Conservation (phyloP, 92 coral and sea anemone species). For the Phenganax stokvisi region DNA sequence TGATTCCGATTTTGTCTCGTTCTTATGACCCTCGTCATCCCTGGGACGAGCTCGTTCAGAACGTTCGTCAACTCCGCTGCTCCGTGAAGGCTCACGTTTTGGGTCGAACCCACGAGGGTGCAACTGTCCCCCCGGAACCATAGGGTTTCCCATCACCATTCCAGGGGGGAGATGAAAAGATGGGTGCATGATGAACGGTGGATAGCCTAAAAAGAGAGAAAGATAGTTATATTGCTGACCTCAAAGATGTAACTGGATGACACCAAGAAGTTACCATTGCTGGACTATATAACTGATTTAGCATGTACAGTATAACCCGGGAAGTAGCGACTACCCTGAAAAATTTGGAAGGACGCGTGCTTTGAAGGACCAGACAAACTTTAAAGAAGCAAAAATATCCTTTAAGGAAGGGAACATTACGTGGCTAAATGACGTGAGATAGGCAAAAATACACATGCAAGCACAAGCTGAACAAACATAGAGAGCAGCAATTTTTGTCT, state of each 20-base stretch:
- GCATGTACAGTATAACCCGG: too few species aligned
- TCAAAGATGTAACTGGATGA: not conserved
- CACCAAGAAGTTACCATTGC: too few species aligned
- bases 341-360: too few species aligned
- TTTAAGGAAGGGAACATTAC: too few species aligned
- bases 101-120: conserved; percentile 33
- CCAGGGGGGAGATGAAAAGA: conserved; percentile 28
- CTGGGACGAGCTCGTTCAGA: conserved; percentile 22
- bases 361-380: too few species aligned
- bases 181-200: conserved; percentile 22
- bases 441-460: too few species aligned
- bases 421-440: too few species aligned
- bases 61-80: not conserved
- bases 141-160: conserved; percentile 28
- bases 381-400: not conserved
- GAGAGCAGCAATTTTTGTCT: too few species aligned
- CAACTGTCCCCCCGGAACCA: conserved; percentile 30
- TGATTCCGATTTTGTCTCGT: conserved; percentile 1
- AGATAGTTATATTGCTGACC: not conserved
- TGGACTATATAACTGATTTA: too few species aligned
- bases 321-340: too few species aligned
- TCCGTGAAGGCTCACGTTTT: conserved; percentile 36
- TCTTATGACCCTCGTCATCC: conserved; percentile 18
- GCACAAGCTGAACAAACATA: too few species aligned
- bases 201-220: conserved; percentile 6